These are phyloP conservation scores for Gonatopus flavifemur DNA, from an alignment of 1,140 invertebrate species.

Conservation along the genomic window DNA sequence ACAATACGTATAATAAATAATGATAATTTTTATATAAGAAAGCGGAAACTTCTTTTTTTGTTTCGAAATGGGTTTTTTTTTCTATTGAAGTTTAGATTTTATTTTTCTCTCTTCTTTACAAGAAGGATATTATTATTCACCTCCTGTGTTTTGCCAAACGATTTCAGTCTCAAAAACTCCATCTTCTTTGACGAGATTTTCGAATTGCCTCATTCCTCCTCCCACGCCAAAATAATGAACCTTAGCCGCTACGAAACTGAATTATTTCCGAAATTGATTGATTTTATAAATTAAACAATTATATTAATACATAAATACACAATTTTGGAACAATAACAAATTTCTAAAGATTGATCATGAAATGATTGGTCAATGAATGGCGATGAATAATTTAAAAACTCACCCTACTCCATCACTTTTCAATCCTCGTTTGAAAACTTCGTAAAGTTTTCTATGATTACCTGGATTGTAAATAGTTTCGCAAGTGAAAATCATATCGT, in stretches of 20 bases:
- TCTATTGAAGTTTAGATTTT: too few relatives aligned
- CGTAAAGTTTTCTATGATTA: slow-evolving; percentile 75
- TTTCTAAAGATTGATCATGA: too few relatives aligned
- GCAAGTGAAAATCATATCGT: slow-evolving; percentile 83
- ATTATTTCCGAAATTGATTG: slow-evolving; percentile 20
- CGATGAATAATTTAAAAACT: slow-evolving; percentile 55
- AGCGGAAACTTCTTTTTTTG: too few relatives aligned
- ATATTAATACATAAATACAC: slow-evolving; percentile 11
- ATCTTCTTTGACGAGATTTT: slow-evolving; percentile 62
- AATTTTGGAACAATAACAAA: slow-evolving; percentile 1
- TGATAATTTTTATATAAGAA: too few relatives aligned
- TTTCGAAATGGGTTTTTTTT: too few relatives aligned
- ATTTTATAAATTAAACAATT: slow-evolving; percentile 2
- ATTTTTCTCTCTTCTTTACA: too few relatives aligned
- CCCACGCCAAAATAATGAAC: slow-evolving; percentile 89
- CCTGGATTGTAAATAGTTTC: slow-evolving; percentile 89
- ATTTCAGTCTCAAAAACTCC: slow-evolving; percentile 58
- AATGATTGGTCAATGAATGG: slow-evolving; percentile 10
- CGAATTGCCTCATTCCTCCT: slow-evolving; percentile 75
- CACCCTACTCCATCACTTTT: slow-evolving; percentile 65
- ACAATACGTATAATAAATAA: too few relatives aligned
- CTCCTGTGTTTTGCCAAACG: slow-evolving; percentile 63
- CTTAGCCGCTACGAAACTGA: slow-evolving; percentile 77
- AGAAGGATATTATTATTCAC: slow-evolving; percentile 45
- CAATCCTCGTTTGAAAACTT: slow-evolving; percentile 70